Conservation (phyloP, 2,113 vertebrate genomes). For the Petrocephalus microphthalmus region DNA sequence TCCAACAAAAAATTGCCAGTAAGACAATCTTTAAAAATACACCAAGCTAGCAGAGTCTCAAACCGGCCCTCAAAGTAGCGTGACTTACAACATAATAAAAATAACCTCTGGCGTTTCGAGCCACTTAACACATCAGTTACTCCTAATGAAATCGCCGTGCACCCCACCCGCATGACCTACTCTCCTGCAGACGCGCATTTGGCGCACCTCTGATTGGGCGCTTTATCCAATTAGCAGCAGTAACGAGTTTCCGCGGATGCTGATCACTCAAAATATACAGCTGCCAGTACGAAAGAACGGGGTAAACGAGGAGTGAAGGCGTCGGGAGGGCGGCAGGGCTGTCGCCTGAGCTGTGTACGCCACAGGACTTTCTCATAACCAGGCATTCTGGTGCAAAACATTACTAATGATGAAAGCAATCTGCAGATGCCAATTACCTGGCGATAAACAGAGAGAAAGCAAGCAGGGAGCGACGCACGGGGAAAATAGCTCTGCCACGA, state of each 20-base stretch:
- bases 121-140: not conserved
- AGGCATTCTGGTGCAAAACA: slow-evolving; percentile 48
- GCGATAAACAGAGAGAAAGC: slow-evolving; percentile 36
- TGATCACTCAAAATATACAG: not conserved
- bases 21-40: not conserved
- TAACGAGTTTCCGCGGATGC: not conserved
- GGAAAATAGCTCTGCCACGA: not conserved
- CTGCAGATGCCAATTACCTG: slow-evolving; percentile 36
- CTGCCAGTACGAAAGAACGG: not conserved
- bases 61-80: not conserved
- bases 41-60: not conserved
- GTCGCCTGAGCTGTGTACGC: slow-evolving; percentile 8
- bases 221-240: not conserved
- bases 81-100: not conserved
- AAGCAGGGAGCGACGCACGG: slow-evolving; percentile 4
- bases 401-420: slow-evolving; percentile 55
- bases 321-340: slow-evolving; percentile 21
- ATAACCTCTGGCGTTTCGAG: not conserved
- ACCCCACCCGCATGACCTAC: not conserved
- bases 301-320: not conserved
- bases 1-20: slow-evolving; percentile 37
- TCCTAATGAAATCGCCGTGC: not conserved
- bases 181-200: not conserved
- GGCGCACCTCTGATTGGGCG: not conserved
- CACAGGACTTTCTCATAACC: slow-evolving; percentile 3